These are phyloP conservation scores for Lichenostomus cassidix DNA, from an alignment of 2,113 vertebrate species.

Conservation along the genomic window DNA sequence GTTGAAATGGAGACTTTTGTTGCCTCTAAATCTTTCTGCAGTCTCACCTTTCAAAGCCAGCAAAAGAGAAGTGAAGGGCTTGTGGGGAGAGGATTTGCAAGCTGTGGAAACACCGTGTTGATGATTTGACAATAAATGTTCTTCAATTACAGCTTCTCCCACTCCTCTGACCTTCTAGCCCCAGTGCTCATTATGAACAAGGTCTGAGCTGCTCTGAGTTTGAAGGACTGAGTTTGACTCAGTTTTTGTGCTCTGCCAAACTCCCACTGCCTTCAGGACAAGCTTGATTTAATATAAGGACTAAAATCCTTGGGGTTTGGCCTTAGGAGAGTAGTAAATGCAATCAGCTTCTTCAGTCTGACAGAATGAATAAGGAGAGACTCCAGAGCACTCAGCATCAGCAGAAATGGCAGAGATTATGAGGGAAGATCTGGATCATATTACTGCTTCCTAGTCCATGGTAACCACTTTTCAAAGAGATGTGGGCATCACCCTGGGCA, in stretches of 20 bases:
- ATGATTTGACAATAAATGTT: slow-evolving; percentile 8
- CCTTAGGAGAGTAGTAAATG: slow-evolving; percentile 28
- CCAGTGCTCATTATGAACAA: not conserved
- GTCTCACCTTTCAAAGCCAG: not conserved
- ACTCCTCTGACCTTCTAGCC: not conserved
- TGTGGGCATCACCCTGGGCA: not conserved
- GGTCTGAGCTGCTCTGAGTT: not conserved
- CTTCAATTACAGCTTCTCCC: not conserved
- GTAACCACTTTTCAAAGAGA: not conserved
- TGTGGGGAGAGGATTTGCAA: not conserved
- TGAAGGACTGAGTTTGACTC: not conserved
- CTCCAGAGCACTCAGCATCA: accelerated
- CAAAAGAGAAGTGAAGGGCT: not conserved
- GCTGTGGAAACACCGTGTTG: not conserved
- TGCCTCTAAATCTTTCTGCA: not conserved
- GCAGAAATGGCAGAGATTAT: slow-evolving; percentile 19
- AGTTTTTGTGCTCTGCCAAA: not conserved
- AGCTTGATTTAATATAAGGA: slow-evolving; percentile 48
- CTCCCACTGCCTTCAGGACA: slow-evolving; percentile 42
- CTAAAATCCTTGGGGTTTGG: slow-evolving; percentile 42
- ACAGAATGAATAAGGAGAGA: slow-evolving; percentile 47
- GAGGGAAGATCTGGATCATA: not conserved
- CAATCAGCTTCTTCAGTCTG: slow-evolving; percentile 38
- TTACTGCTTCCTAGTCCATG: not conserved
- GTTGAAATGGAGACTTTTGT: not conserved